Conservation (phyloP, 2,888 invertebrate species). For the Meiosimyza decipiens region DNA sequence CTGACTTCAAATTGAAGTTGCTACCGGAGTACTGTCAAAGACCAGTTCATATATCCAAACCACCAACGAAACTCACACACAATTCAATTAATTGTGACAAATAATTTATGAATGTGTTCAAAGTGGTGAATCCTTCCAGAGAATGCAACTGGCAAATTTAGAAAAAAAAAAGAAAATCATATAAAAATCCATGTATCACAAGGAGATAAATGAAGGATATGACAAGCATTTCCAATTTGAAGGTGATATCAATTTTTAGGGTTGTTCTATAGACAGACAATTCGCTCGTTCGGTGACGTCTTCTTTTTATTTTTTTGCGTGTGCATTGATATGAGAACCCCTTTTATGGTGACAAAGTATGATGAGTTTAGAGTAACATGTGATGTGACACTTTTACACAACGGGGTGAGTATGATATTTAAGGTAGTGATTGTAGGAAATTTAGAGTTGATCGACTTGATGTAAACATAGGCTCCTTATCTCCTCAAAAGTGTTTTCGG, state of each 20-base stretch:
- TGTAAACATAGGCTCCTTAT: no score
- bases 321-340: conserved; percentile 20
- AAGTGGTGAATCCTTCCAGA: conserved; percentile 30
- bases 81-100: conserved; percentile 63
- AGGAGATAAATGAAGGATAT: conserved; percentile 63
- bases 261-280: conserved; percentile 29
- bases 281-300: conserved; percentile 12
- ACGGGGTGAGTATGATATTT: no score
- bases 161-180: background rate
- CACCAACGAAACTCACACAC: conserved; percentile 49
- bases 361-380: conserved; percentile 19
- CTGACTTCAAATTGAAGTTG: conserved; percentile 18
- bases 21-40: conserved; percentile 32
- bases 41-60: conserved; percentile 21
- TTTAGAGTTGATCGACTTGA: no score
- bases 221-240: conserved; percentile 66
- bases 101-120: conserved; percentile 61
- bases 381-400: no score
- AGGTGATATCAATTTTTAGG: conserved; percentile 47
- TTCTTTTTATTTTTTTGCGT: conserved; percentile 44
- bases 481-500: no score
- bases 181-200: conserved; percentile 45
- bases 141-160: conserved; percentile 19
- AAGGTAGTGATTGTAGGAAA: no score
- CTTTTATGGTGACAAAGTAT: conserved; percentile 29